Evolutionary conservation across 2,888 invertebrate species (phyloP).

Genomic region (Pseudococcus jackbeardsleyi): DNA sequence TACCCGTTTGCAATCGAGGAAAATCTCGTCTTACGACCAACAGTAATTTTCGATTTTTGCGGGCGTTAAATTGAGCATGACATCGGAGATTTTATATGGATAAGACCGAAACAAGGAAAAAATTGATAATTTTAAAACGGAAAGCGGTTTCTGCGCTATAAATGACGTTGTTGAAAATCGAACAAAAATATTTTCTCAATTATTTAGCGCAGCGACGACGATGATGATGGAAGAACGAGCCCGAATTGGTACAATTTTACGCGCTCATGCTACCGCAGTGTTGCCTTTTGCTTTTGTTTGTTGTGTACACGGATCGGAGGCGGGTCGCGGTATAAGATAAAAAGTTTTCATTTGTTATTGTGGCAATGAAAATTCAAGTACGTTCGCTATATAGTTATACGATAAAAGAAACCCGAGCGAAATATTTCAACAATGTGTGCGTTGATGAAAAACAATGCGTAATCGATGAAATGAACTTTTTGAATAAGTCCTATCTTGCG

Average conservation of each 20-base stretch:
- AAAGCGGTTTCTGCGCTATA: conserved; percentile 7
- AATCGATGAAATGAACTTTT: conserved; percentile 22
- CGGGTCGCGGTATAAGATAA: neutral
- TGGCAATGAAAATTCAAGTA: conserved; percentile 17
- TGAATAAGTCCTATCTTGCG: neutral
- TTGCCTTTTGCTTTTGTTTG: conserved; percentile 10
- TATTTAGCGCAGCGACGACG: neutral
- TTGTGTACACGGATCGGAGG: neutral
- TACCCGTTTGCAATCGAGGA: neutral
- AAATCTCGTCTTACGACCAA: conserved; percentile 12
- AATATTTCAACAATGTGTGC: conserved; percentile 22
- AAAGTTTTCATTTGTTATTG: conserved; percentile 7
- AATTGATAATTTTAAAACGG: conserved; percentile 37
- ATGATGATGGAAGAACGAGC: neutral
- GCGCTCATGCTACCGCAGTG: neutral
- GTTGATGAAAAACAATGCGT: conserved; percentile 17
- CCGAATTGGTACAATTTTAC: neutral
- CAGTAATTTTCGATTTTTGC: conserved; percentile 21
- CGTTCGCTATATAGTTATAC: neutral
- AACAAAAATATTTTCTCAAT: conserved; percentile 22
- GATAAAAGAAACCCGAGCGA: conserved; percentile 14
- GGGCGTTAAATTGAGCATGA: conserved; percentile 34
- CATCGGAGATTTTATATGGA: conserved; percentile 29
- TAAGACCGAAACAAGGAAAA: conserved; percentile 22
- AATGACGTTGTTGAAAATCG: conserved; percentile 12